Conservation (phyloP, 2,797 vertebrate species). For the Rachycentron canadum region DNA sequence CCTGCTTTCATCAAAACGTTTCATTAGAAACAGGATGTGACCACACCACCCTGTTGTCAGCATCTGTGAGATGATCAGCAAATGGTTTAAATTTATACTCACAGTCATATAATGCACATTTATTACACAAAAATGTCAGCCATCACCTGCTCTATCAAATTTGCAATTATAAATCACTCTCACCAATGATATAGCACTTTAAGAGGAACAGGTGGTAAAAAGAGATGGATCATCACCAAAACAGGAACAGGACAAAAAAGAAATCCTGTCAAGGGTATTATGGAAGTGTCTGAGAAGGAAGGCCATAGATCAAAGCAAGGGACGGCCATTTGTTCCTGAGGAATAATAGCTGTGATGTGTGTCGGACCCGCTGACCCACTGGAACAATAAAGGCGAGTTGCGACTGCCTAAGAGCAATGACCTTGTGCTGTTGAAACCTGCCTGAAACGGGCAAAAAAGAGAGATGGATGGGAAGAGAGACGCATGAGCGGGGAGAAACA, state of each 20-base stretch:
- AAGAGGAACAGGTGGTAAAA: slow-evolving; percentile 67
- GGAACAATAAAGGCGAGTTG: slow-evolving; percentile 85
- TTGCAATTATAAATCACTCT: slow-evolving; percentile 78
- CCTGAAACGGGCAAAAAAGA: slow-evolving; percentile 70
- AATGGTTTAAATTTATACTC: slow-evolving; percentile 44
- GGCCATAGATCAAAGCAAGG: slow-evolving; percentile 87
- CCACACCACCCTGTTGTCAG: slow-evolving; percentile 7
- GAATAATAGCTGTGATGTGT: slow-evolving; percentile 88
- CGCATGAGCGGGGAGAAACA: slow-evolving; percentile 83
- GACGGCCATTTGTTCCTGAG: slow-evolving; percentile 87
- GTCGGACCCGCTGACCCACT: slow-evolving; percentile 84
- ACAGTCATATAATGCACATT: slow-evolving; percentile 36
- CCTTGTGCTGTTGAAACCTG: slow-evolving; percentile 83
- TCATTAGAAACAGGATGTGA: slow-evolving; percentile 15
- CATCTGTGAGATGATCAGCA: slow-evolving; percentile 18
- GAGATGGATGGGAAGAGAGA: slow-evolving; percentile 81
- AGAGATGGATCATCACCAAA: slow-evolving; percentile 82
- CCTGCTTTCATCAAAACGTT: slow-evolving; percentile 18
- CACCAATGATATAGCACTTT: slow-evolving; percentile 73
- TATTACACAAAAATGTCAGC: slow-evolving; percentile 66
- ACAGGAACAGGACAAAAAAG: slow-evolving; percentile 78
- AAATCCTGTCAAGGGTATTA: slow-evolving; percentile 87
- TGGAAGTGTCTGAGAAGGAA: slow-evolving; percentile 84
- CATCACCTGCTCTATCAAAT: slow-evolving; percentile 71
- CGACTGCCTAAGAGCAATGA: slow-evolving; percentile 86